These are phyloP conservation scores for Cheilosia urbana DNA, from an alignment of 2,888 invertebrate genomes.

Conservation along the genomic window DNA sequence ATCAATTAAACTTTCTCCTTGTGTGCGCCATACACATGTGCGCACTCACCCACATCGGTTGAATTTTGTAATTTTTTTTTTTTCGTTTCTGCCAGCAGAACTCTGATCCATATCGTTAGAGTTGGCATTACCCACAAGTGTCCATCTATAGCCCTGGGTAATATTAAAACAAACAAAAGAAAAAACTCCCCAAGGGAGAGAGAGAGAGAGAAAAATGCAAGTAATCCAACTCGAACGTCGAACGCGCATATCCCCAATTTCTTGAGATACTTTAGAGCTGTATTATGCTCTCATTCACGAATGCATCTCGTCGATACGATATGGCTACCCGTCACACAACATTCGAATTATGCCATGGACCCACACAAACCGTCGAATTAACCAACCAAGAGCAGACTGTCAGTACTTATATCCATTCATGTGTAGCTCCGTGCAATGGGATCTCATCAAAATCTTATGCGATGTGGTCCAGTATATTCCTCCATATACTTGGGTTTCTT, in stretches of 20 bases:
- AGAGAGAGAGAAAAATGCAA: conserved; percentile 38
- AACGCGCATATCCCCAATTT: conserved; percentile 29
- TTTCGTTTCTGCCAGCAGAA: conserved; percentile 18
- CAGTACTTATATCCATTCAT: conserved; percentile 28
- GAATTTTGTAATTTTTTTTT: not conserved
- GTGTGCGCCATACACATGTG: not conserved
- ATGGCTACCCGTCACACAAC: conserved; percentile 63
- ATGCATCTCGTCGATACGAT: conserved; percentile 52
- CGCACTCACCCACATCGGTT: conserved; percentile 33
- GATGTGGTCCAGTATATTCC: conserved; percentile 55
- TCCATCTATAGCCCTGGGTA: conserved; percentile 7
- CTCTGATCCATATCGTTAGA: conserved; percentile 37
- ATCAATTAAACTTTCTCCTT: conserved; percentile 69
- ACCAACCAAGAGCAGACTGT: conserved; percentile 54
- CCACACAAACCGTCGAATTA: conserved; percentile 60
- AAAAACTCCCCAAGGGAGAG: not conserved
- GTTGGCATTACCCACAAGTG: conserved; percentile 19
- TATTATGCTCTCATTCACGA: conserved; percentile 63
- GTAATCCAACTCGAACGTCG: conserved; percentile 3
- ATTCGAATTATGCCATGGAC: conserved; percentile 63
- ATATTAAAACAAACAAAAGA: conserved; percentile 9
- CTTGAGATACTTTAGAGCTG: conserved; percentile 37
- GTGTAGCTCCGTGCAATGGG: conserved; percentile 25
- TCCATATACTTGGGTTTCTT: conserved; percentile 4
- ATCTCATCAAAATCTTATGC: conserved; percentile 41